Evolutionary conservation across 1,140 invertebrate species (phyloP).

Genomic region (Pissodes strobi): DNA sequence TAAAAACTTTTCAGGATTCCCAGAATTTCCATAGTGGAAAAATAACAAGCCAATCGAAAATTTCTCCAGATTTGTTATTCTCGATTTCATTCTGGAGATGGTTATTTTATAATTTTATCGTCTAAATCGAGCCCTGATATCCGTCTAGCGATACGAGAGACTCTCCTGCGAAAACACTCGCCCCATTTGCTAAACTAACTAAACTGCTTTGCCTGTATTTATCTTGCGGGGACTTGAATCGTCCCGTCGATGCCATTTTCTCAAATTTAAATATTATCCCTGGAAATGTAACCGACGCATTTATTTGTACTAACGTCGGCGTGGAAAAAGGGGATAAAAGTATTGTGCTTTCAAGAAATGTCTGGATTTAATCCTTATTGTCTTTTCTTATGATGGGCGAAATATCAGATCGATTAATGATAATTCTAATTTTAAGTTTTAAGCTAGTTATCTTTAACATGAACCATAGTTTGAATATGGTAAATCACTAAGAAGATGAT

Average conservation of each 20-base stretch:
- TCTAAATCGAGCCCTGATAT: slow-evolving; percentile 44
- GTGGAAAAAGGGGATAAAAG: not conserved
- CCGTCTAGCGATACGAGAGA: slow-evolving; percentile 43
- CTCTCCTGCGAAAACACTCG: slow-evolving; percentile 53
- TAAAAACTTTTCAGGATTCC: not conserved
- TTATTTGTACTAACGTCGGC: not conserved
- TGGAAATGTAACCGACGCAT: slow-evolving; percentile 8
- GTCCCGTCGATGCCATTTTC: slow-evolving; percentile 38
- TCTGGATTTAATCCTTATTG: no score
- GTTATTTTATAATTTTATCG: slow-evolving; percentile 36
- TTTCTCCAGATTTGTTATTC: slow-evolving; percentile 26
- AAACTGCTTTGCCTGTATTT: slow-evolving; percentile 57
- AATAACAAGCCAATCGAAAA: slow-evolving; percentile 16
- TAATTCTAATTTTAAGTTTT: no score
- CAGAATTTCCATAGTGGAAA: slow-evolving; percentile 4
- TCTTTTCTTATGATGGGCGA: no score
- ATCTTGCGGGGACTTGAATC: slow-evolving; percentile 49
- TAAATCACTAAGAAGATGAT: no score
- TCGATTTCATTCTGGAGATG: slow-evolving; percentile 20
- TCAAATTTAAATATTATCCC: slow-evolving; percentile 47
- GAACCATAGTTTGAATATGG: no score
- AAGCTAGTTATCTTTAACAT: no score
- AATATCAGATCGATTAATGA: no score
- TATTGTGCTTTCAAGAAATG: no score
- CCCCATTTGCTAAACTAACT: slow-evolving; percentile 58